A percentile compares a stretch with the other conserved stretches of the same genome.
These are phyloP conservation scores for Cynopterus brachyotis DNA, from an alignment of 2,113 vertebrate species.

Conservation along the genomic window DNA sequence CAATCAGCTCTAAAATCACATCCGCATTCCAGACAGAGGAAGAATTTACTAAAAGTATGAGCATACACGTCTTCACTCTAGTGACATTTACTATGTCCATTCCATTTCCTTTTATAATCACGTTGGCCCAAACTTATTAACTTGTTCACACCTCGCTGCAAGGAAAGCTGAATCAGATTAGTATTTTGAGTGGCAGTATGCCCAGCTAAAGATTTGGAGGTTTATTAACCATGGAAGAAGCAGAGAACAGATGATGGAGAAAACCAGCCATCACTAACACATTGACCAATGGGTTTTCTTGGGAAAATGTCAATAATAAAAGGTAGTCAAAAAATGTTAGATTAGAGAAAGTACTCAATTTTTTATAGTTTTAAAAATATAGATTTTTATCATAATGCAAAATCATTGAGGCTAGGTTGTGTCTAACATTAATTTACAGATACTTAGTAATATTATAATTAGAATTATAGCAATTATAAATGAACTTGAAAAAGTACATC, in stretches of 20 bases:
- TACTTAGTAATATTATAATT: constrained; percentile 28
- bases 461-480: not conserved
- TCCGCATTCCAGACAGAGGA: not conserved
- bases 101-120: constrained; percentile 14
- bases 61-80: not conserved
- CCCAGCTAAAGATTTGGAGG: not conserved
- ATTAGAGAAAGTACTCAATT: not conserved
- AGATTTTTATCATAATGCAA: not conserved
- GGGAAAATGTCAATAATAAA: constrained; percentile 1
- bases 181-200: not conserved
- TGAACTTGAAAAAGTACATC: not conserved
- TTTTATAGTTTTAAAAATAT: constrained; percentile 11
- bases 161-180: not conserved
- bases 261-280: not conserved
- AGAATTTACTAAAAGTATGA: not conserved
- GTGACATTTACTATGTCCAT: not conserved
- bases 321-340: not conserved
- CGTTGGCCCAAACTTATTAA: not conserved
- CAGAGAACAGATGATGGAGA: not conserved
- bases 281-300: not conserved
- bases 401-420: not conserved
- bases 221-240: constrained; percentile 10
- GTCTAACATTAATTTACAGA: not conserved
- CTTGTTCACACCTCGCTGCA: not conserved
- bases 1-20: not conserved